Evolutionary conservation across 1,140 invertebrate genomes (phyloP), one percentile per base, ranked within the genome.

Genomic region (Hycleus cichorii): DNA sequence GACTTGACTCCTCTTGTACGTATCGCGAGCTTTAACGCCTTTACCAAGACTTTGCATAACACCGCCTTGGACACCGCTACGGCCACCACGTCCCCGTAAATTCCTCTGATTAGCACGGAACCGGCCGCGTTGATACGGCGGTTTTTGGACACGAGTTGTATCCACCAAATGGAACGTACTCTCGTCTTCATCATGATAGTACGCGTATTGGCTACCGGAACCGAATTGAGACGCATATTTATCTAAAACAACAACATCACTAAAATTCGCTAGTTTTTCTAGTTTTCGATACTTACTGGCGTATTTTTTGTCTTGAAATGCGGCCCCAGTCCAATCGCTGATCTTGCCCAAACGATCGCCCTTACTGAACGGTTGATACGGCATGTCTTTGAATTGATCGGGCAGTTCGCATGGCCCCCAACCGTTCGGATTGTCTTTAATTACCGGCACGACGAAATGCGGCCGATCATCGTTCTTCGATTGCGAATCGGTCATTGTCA

Each of bases 161-260:
- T 97, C 95, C 62, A 98, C 95, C 74, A 98, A 76, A 71, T 98
- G 95, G 81, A 98, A 99, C n/a, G 91, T 93, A 58, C 89, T 95
- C 75, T 99, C 95, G 76, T 99, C 95, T 73, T 99, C 95, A 69
- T 98, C 95, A 71, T 98, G 95, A 72, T 91, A 96, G 70, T 98
- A 98, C 1, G 95, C 90, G 80, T 98, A 98, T 67, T 96, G 94
- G 70, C 86, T 94, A 32, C 91, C 91, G 59, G 90, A 87, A 32
- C 94, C 95, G 80, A 97, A 97, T 64, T 95, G 91, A 27, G 94
- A 97, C 49, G 88, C 85, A 75, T 98, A 98, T 74, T 97, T 97
- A 71, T 92, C 93, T 96, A 66, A 79, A 71, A 64, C 39, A 44
- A 52, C 0, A 32, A 52, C 0, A 32, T 32, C 4, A 47, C 26